Conservation (phyloP, 2,113 vertebrate genomes). For the Phyllostomus discolor region DNA sequence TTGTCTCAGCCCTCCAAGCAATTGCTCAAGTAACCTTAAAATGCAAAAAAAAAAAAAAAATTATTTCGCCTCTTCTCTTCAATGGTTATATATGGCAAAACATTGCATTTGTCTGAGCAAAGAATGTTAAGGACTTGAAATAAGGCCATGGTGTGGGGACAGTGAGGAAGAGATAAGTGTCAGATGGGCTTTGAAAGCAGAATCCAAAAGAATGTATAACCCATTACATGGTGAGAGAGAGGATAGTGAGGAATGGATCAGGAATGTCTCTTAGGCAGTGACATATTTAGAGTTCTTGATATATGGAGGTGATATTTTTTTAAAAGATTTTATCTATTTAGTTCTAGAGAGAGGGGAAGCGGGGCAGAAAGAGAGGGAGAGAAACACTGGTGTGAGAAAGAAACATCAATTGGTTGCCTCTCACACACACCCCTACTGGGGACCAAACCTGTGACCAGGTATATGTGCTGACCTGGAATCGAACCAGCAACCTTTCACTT, state of each 20-base stretch:
- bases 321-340: too few species aligned
- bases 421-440: too few species aligned
- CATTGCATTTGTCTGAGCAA: neutral
- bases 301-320: neutral
- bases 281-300: neutral
- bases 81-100: neutral
- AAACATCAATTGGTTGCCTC: too few species aligned
- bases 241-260: neutral
- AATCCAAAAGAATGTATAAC: neutral
- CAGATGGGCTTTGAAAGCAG: neutral
- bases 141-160: neutral
- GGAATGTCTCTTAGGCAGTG: neutral
- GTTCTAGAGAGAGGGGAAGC: too few species aligned
- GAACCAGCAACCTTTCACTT: too few species aligned
- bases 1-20: neutral
- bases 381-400: too few species aligned
- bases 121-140: neutral
- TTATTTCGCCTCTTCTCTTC: neutral
- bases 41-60: neutral
- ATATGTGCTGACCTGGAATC: too few species aligned
- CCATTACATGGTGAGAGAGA: neutral
- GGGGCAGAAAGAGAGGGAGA: too few species aligned
- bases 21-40: neutral
- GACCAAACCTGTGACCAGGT: too few species aligned
- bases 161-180: neutral